Percentiles rank a stretch among this genome's conserved stretches.
Conservation (phyloP, 35 echinoderm and acorn worm genomes). For the Ophiothrix spiculata region DNA sequence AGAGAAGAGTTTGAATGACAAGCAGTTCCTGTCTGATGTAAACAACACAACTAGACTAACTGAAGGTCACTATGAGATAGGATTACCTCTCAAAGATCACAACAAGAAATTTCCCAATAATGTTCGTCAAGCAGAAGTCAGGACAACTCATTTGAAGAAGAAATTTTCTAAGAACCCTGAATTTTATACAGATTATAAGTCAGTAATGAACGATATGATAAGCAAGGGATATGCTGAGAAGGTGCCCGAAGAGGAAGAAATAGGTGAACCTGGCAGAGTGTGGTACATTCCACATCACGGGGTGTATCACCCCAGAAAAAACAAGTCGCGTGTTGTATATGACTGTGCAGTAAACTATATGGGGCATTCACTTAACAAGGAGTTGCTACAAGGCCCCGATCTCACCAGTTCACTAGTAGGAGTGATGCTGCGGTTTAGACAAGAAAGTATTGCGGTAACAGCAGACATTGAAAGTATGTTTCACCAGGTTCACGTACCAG, state of each 20-base stretch:
- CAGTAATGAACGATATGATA: conserved; percentile 31
- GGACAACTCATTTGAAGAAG: conserved; percentile 26
- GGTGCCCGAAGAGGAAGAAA: conserved; percentile 10
- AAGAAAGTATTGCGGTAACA: conserved; percentile 48
- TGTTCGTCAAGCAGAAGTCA: conserved; percentile 37
- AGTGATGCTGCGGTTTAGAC: conserved; percentile 53
- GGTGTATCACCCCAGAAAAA: conserved; percentile 56
- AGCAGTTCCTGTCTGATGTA: conserved; percentile 45
- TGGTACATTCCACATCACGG: conserved; percentile 69
- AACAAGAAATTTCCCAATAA: conserved; percentile 55
- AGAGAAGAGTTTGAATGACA: conserved; percentile 53
- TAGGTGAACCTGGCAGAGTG: conserved; percentile 29
- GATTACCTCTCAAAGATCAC: conserved; percentile 48
- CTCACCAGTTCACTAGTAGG: conserved; percentile 51
- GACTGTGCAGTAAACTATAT: conserved; percentile 51
- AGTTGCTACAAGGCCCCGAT: conserved; percentile 61
- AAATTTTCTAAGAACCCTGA: conserved; percentile 23
- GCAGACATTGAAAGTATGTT: conserved; percentile 56
- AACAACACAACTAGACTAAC: conserved; percentile 43
- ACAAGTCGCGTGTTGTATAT: conserved; percentile 52
- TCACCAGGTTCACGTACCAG: no score
- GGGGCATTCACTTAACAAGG: conserved; percentile 54
- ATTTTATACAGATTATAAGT: conserved; percentile 31
- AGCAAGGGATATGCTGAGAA: conserved; percentile 44
- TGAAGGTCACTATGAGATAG: conserved; percentile 63